A percentile compares a stretch with the other conserved stretches of the same genome.
phyloP scores from a whole-genome alignment of 2,797 vertebrate species.

The Cyclopterus lumpus region DNA sequence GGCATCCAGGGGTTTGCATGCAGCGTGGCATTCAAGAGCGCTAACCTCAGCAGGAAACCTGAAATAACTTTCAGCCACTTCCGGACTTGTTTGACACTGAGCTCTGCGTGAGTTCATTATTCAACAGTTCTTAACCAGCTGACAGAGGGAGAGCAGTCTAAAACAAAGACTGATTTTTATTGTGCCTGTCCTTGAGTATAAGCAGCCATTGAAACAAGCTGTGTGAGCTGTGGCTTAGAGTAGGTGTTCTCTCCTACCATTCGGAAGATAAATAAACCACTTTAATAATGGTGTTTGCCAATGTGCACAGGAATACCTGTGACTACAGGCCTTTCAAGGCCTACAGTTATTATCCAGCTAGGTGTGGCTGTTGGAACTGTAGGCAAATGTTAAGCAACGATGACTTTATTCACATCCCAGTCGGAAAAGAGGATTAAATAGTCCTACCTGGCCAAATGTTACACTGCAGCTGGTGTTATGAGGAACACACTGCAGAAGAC shows the following conservation, averaged over 20 bases:
- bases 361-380: constrained; percentile 57
- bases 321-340: constrained; percentile 51
- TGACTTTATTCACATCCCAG: constrained; percentile 40
- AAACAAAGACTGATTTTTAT: constrained; percentile 18
- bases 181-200: constrained; percentile 44
- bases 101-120: constrained; percentile 57
- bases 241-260: constrained; percentile 54
- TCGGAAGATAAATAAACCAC: constrained; percentile 62
- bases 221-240: constrained; percentile 40
- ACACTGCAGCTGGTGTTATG: constrained; percentile 43
- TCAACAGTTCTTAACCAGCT: constrained; percentile 42
- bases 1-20: constrained; percentile 20
- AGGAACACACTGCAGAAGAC: constrained; percentile 55
- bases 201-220: constrained; percentile 38
- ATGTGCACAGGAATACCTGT: constrained; percentile 39
- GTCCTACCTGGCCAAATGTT: constrained; percentile 40
- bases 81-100: constrained; percentile 61
- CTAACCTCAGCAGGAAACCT: constrained; percentile 77
- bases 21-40: constrained; percentile 60
- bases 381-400: constrained; percentile 44
- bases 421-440: constrained; percentile 14
- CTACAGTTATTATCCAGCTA: constrained; percentile 56
- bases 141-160: constrained; percentile 29
- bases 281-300: constrained; percentile 57
- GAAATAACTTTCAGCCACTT: constrained; percentile 75